A percentile compares a stretch with the other conserved stretches of the same genome.
Conservation (phyloP, 2,113 vertebrate genomes). For the Crypturellus undulatus region DNA sequence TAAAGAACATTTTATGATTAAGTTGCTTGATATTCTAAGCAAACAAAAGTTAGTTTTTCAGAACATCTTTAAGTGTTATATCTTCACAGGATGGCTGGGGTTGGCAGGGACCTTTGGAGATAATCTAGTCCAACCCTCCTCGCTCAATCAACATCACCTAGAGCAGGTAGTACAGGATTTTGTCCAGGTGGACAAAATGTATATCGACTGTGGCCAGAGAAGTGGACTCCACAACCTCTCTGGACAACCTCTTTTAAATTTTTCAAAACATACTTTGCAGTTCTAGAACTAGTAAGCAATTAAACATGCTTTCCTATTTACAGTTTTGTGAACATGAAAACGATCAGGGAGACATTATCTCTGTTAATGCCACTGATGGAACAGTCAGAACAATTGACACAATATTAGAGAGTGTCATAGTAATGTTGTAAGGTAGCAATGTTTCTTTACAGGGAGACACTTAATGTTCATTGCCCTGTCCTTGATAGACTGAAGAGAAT, state of each 20-base stretch:
- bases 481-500: neutral
- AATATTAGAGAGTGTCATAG: too few relatives aligned
- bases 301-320: neutral
- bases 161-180: too few relatives aligned
- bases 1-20: neutral
- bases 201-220: too few relatives aligned
- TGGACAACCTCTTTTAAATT: neutral
- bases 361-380: neutral
- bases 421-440: neutral
- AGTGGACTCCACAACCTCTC: too few relatives aligned
- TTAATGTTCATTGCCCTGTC: neutral
- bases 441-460: rapidly evolving
- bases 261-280: neutral
- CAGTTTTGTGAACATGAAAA: neutral
- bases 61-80: neutral
- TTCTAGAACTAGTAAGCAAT: neutral
- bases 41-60: neutral
- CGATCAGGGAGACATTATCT: neutral
- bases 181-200: too few relatives aligned
- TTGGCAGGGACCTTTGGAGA: too few relatives aligned
- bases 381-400: neutral
- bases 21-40: neutral
- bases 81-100: neutral
- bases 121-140: too few relatives aligned
- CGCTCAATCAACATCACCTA: too few relatives aligned